phyloP scores from a whole-genome alignment of 1,140 invertebrate genomes.

The Neomicropteryx cornuta region DNA sequence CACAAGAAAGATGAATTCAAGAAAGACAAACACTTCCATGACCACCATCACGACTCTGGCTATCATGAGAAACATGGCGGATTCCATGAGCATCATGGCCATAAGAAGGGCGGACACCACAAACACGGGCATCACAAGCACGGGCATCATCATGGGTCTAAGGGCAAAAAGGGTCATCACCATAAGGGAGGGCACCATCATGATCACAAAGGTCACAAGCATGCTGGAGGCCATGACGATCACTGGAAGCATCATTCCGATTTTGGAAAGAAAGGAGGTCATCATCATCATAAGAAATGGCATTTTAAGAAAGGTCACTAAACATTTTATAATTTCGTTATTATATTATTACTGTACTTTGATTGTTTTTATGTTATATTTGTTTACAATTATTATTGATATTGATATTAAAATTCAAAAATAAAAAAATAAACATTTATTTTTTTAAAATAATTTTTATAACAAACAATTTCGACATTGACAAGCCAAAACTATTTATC shows the following conservation, averaged over 20 bases:
- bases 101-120: constrained; percentile 54
- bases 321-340: no score
- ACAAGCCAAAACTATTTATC: no score
- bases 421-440: no score
- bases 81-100: constrained; percentile 53
- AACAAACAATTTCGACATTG: no score
- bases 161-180: constrained; percentile 58
- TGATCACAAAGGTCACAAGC: constrained; percentile 33
- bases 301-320: constrained; percentile 42
- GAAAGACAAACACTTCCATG: constrained; percentile 66
- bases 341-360: no score
- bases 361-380: no score
- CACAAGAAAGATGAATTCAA: constrained; percentile 65
- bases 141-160: constrained; percentile 51
- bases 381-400: no score
- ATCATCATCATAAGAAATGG: constrained; percentile 40
- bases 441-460: no score
- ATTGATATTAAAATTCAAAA: no score
- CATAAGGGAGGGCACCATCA: constrained; percentile 48
- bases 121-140: constrained; percentile 57
- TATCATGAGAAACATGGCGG: constrained; percentile 55
- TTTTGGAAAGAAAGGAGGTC: constrained; percentile 50
- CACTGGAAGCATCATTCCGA: constrained; percentile 47
- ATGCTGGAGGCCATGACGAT: constrained; percentile 41
- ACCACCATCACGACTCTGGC: constrained; percentile 62